Percentiles rank a stretch among this genome's conserved stretches.
Conservation (phyloP, 2,113 vertebrate species). For the Labrus mixtus region DNA sequence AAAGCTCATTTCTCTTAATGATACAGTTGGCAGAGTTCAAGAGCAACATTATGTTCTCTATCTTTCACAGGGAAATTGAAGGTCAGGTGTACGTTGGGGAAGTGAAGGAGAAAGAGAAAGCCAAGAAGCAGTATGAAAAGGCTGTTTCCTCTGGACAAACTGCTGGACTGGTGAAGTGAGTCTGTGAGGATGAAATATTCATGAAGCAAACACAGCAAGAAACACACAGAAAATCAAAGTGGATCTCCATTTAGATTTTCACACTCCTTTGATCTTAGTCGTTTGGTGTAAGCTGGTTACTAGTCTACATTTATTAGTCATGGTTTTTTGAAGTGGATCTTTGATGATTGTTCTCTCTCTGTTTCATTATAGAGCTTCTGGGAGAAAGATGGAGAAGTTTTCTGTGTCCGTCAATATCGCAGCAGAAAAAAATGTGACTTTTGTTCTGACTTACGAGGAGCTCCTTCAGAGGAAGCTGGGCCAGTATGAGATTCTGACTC, state of each 20-base stretch:
- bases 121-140: conserved; percentile 91
- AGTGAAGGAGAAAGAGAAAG: conserved; percentile 92
- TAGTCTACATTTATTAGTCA: too few species aligned
- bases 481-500: conserved; percentile 90
- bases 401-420: conserved; percentile 90
- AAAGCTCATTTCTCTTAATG: too few species aligned
- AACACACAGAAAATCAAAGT: background rate
- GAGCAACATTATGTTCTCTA: background rate
- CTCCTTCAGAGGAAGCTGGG: conserved; percentile 88
- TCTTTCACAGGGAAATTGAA: conserved; percentile 86
- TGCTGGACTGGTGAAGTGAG: conserved; percentile 91
- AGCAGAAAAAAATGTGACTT: conserved; percentile 87
- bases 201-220: accelerated
- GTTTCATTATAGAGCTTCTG: conserved; percentile 79
- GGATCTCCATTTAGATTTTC: too few species aligned
- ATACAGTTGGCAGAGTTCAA: background rate
- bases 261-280: too few species aligned
- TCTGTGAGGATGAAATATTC: background rate
- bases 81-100: conserved; percentile 85
- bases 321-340: too few species aligned
- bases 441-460: conserved; percentile 92
- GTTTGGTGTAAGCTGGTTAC: too few species aligned
- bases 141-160: conserved; percentile 90
- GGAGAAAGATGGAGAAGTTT: conserved; percentile 94
- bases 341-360: background rate